Evolutionary conservation across 92 coral and sea anemone genomes (phyloP).

Genomic region (Ricordea florida): DNA sequence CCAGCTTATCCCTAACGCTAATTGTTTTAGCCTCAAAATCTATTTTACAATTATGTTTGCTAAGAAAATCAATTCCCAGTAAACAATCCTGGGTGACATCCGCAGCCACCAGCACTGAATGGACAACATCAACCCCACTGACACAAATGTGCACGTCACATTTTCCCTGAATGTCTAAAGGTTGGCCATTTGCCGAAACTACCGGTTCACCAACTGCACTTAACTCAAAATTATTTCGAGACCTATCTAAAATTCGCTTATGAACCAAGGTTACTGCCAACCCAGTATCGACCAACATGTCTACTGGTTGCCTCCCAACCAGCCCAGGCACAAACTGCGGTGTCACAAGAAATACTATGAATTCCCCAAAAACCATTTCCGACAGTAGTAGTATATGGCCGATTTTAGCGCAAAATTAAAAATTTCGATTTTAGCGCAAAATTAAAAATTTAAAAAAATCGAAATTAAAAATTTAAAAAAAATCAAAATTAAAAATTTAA

Average conservation of each 20-base stretch:
- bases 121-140: slow-evolving; percentile 13
- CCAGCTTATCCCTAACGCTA: background rate
- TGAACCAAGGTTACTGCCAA: slow-evolving; percentile 41
- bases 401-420: no score
- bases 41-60: slow-evolving; percentile 23
- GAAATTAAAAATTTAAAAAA: no score
- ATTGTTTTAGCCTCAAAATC: slow-evolving; percentile 5
- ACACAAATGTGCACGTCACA: background rate
- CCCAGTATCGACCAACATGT: slow-evolving; percentile 47
- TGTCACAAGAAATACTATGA: slow-evolving; percentile 43
- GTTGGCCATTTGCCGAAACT: slow-evolving; percentile 48
- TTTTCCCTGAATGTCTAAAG: slow-evolving; percentile 23
- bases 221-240: background rate
- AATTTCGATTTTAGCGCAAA: no score
- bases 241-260: background rate
- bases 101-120: slow-evolving; percentile 35
- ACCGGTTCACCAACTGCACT: slow-evolving; percentile 10
- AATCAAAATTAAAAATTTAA: no score
- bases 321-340: slow-evolving; percentile 35
- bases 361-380: background rate
- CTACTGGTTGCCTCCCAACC: slow-evolving; percentile 14
- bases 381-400: no score
- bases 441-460: no score
- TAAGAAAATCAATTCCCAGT: slow-evolving; percentile 34
- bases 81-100: slow-evolving; percentile 48